Percentiles rank a stretch among this genome's conserved stretches.
phyloP scores from a whole-genome alignment of 2,797 vertebrate species.

The Mormyrus proboscirostris region DNA sequence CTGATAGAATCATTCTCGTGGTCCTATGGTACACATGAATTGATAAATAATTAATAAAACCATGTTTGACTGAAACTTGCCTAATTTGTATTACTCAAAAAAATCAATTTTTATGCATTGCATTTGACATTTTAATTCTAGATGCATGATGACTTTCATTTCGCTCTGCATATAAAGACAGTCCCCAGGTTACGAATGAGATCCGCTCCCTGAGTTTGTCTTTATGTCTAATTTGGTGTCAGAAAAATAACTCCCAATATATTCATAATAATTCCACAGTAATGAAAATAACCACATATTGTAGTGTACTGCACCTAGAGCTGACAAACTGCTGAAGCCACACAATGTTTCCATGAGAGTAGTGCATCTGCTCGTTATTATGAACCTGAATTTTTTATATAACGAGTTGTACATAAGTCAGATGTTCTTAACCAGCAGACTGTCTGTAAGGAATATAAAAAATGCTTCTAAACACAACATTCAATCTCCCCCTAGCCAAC shows the following conservation, averaged over 20 bases:
- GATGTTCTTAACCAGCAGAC: not conserved
- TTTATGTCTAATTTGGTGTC: not conserved
- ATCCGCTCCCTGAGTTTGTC: not conserved
- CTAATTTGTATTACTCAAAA: not conserved
- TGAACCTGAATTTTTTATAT: not conserved
- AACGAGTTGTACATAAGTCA: not conserved
- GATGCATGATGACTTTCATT: not conserved
- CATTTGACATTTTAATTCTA: not conserved
- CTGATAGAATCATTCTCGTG: not conserved
- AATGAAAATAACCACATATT: not conserved
- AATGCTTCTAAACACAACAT: not conserved
- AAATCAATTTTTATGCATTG: not conserved
- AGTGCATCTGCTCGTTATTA: not conserved
- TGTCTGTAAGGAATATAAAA: not conserved
- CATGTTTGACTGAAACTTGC: not conserved
- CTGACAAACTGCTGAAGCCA: not conserved
- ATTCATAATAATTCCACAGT: not conserved
- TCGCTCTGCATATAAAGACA: not conserved
- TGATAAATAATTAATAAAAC: not conserved
- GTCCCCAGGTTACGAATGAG: no score
- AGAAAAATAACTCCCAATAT: not conserved
- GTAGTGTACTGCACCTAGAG: not conserved
- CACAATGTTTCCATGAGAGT: not conserved
- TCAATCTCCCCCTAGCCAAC: not conserved
- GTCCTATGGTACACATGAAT: not conserved